phyloP scores from a whole-genome alignment of 2,797 vertebrate genomes.

The Anguilla pacifica region DNA sequence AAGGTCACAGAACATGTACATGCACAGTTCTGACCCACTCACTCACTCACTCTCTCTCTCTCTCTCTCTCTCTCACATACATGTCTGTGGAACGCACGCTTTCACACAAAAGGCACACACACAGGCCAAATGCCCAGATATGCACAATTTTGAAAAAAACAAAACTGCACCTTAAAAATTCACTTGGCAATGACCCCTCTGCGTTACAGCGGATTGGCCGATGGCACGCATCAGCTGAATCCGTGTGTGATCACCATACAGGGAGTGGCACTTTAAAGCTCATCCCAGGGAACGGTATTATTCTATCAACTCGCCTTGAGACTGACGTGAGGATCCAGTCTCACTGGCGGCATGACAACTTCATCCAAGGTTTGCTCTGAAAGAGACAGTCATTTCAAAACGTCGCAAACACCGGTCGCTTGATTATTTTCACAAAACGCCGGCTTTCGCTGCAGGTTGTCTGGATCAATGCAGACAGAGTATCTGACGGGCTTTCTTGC shows the following conservation, averaged over 20 bases:
- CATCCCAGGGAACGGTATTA: not conserved
- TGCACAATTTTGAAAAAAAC: not conserved
- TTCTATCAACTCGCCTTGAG: slow-evolving; percentile 19
- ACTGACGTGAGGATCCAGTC: not conserved
- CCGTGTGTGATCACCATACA: not conserved
- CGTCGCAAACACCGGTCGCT: not conserved
- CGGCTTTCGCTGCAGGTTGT: slow-evolving; percentile 35
- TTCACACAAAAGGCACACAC: not conserved
- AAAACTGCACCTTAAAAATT: not conserved
- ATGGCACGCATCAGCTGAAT: not conserved
- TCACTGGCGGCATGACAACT: slow-evolving; percentile 18
- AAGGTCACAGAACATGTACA: not conserved
- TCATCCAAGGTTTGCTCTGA: slow-evolving; percentile 6
- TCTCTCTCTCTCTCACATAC: slow-evolving; percentile 26
- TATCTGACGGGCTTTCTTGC: slow-evolving; percentile 22
- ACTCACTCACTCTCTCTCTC: slow-evolving; percentile 5
- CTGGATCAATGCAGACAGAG: slow-evolving; percentile 37
- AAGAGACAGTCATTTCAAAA: slow-evolving; percentile 16
- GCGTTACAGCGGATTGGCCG: not conserved
- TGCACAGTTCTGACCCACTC: slow-evolving; percentile 18
- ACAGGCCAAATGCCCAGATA: not conserved
- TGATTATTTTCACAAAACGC: slow-evolving; percentile 31
- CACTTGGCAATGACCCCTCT: not conserved
- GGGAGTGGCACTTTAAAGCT: not conserved
- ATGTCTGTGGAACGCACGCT: not conserved